These are phyloP conservation scores for Hyla sarda DNA, from an alignment of 2,113 vertebrate species.

Conservation along the genomic window DNA sequence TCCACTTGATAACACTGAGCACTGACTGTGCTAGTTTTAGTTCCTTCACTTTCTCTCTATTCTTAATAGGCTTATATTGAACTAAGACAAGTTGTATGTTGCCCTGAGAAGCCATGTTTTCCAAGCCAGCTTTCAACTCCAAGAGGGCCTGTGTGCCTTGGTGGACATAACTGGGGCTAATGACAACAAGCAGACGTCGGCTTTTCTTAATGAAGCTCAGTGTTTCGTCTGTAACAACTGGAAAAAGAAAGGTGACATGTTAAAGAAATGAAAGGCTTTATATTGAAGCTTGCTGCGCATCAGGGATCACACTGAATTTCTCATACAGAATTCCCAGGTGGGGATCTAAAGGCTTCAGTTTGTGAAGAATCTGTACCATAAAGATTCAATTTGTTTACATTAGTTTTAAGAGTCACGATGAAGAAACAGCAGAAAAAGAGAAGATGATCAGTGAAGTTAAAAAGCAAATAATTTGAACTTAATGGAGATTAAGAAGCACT, in stretches of 20 bases:
- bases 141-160: slow-evolving; percentile 92
- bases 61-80: slow-evolving; percentile 84
- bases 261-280: slow-evolving; percentile 64
- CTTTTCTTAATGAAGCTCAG: slow-evolving; percentile 93
- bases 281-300: neutral
- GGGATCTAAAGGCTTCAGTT: neutral
- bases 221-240: slow-evolving; percentile 97
- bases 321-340: neutral
- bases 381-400: neutral
- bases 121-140: slow-evolving; percentile 93
- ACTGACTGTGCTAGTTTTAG: slow-evolving; percentile 84
- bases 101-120: slow-evolving; percentile 85
- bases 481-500: slow-evolving; percentile 7
- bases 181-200: slow-evolving; percentile 89
- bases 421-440: neutral
- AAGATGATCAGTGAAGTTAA: too few species aligned
- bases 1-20: slow-evolving; percentile 90
- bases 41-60: slow-evolving; percentile 83
- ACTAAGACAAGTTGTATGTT: slow-evolving; percentile 91
- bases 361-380: neutral
- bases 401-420: neutral
- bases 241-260: slow-evolving; percentile 72
- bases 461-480: neutral
- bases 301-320: neutral
- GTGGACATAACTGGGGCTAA: slow-evolving; percentile 87